Conservation (phyloP, 2,888 invertebrate species). For the Sphaeridia pumilis region DNA sequence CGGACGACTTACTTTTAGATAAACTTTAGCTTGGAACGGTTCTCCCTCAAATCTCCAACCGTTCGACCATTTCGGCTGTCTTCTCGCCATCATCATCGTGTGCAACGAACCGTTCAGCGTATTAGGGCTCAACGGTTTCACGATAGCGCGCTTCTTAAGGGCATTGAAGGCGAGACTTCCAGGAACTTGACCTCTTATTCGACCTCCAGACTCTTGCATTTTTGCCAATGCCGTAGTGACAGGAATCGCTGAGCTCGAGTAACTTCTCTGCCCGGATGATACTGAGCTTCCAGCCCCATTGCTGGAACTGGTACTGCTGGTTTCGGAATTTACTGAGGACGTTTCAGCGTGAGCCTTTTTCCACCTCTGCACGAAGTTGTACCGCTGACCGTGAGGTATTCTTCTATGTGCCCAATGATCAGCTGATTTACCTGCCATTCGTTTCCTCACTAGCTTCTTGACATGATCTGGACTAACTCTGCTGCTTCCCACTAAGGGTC, state of each 20-base stretch:
- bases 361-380: not conserved
- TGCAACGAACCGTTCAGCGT: conserved; percentile 29
- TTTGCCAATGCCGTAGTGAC: not conserved
- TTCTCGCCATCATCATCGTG: conserved; percentile 18
- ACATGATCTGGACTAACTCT: not conserved
- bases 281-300: not conserved
- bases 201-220: conserved; percentile 6
- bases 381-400: not conserved
- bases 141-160: conserved; percentile 32
- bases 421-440: conserved; percentile 20
- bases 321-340: not conserved
- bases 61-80: conserved; percentile 65
- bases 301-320: not conserved
- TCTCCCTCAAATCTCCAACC: conserved; percentile 88
- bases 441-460: conserved; percentile 21
- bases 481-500: conserved; percentile 4
- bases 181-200: conserved; percentile 8
- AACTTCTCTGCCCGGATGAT: not conserved
- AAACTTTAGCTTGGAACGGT: conserved; percentile 68
- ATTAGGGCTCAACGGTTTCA: conserved; percentile 32
- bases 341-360: not conserved
- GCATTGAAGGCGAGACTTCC: conserved; percentile 23
- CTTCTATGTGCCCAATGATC: conserved; percentile 4
- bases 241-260: not conserved
- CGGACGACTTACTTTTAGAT: conserved; percentile 61